A percentile compares a stretch with the other conserved stretches of the same genome.
phyloP scores from a whole-genome alignment of 2,113 vertebrate species.

The Daphoenositta chrysoptera region DNA sequence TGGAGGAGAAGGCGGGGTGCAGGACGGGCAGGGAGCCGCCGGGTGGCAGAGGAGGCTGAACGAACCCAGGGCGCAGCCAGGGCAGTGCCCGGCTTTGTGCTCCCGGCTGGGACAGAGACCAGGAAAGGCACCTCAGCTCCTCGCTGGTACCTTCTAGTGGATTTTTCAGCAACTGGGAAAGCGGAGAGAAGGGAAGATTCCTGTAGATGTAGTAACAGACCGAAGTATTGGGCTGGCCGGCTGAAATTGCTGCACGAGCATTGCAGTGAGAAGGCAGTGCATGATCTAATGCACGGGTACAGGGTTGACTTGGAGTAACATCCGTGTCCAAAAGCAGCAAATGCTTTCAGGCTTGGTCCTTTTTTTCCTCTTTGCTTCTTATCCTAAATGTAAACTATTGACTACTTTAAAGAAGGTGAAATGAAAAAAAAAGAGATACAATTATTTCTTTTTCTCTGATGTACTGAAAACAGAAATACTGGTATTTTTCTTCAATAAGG shows the following conservation, averaged over 20 bases:
- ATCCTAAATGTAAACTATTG: background rate
- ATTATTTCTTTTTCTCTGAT: background rate
- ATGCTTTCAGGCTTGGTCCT: background rate
- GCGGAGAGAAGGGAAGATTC: background rate
- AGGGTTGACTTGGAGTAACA: background rate
- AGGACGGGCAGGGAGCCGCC: background rate
- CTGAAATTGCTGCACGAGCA: background rate
- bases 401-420: background rate
- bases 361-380: background rate
- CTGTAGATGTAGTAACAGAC: background rate
- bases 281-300: background rate
- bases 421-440: accelerated
- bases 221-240: background rate
- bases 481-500: background rate
- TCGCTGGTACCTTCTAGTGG: background rate
- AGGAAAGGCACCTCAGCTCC: background rate
- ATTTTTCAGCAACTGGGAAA: background rate
- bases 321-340: background rate
- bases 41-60: constrained; percentile 2
- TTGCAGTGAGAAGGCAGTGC: background rate
- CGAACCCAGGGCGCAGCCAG: background rate
- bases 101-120: background rate
- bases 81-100: too few relatives aligned
- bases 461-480: background rate
- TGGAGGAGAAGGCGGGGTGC: background rate